Evolutionary conservation across 64 coral and sea anemone species (phyloP).

Genomic region (Catalaphyllia jardinei): DNA sequence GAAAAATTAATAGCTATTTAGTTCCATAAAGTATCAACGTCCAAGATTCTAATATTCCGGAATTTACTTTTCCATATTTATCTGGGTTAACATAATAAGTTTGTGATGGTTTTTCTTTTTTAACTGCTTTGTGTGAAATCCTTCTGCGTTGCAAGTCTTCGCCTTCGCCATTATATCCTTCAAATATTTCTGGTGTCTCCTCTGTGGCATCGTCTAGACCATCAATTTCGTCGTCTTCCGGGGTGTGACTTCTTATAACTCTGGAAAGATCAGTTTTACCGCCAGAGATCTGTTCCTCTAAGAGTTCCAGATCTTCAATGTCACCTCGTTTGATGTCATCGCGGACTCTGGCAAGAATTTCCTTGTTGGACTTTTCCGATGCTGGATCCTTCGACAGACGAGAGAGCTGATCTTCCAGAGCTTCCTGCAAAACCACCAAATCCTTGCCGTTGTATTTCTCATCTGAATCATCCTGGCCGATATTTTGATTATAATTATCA

Average conservation of each 20-base stretch:
- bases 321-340: slow-evolving; percentile 52
- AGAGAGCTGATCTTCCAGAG: slow-evolving; percentile 5
- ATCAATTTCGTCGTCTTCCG: slow-evolving; percentile 8
- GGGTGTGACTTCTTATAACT: neutral
- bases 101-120: neutral
- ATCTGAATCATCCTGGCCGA: neutral
- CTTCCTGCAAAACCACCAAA: slow-evolving; percentile 15
- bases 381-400: slow-evolving; percentile 12
- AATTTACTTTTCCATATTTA: slow-evolving; percentile 52
- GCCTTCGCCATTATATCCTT: neutral
- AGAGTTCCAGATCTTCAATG: slow-evolving; percentile 45
- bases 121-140: neutral
- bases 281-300: slow-evolving; percentile 42
- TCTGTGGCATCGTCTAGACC: neutral
- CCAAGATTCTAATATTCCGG: slow-evolving; percentile 63
- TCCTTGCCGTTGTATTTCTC: slow-evolving; percentile 17
- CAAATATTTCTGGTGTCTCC: neutral
- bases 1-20: neutral
- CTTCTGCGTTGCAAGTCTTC: slow-evolving; percentile 35
- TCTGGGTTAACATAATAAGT: neutral
- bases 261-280: slow-evolving; percentile 31
- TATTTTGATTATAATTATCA: neutral
- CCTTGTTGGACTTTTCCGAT: slow-evolving; percentile 2
- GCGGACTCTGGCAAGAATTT: slow-evolving; percentile 31
- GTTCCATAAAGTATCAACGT: slow-evolving; percentile 67